Conservation (phyloP, 2,113 vertebrate species). For the Hyaena hyaena region DNA sequence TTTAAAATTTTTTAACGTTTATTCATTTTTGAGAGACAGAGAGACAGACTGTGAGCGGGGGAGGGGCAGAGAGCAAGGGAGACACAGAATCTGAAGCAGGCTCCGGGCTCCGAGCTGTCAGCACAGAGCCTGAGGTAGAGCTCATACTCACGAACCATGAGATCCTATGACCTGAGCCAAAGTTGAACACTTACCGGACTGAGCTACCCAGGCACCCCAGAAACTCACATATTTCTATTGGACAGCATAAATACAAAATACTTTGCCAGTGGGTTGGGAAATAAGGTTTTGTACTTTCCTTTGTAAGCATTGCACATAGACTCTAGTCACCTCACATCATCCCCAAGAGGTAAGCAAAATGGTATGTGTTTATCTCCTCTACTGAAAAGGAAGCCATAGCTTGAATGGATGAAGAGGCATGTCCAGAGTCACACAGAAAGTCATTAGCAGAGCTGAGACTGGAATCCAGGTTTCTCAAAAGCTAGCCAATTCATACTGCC, state of each 20-base stretch:
- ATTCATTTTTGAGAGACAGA: no score
- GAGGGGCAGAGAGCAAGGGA: no score
- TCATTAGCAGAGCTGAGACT: background rate
- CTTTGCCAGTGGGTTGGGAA: background rate
- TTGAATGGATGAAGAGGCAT: background rate
- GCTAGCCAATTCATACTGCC: background rate
- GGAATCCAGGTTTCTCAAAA: background rate
- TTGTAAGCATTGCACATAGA: slow-evolving; percentile 28
- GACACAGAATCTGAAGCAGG: no score
- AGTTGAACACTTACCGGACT: no score
- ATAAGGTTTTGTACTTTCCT: background rate
- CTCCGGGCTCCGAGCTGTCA: no score
- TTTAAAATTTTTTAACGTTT: background rate
- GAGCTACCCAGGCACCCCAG: background rate
- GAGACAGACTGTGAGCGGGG: no score
- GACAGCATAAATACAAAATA: background rate
- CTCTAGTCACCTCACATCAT: background rate
- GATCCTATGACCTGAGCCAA: no score
- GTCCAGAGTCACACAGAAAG: background rate
- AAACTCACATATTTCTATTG: background rate
- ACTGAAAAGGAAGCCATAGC: background rate
- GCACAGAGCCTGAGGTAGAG: no score
- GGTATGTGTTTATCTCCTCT: background rate
- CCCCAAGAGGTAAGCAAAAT: background rate
- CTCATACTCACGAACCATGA: no score